Percentiles rank a stretch among this genome's conserved stretches.
phyloP scores from a whole-genome alignment of 2,113 vertebrate species.

The Epinephelus cyanopodus region DNA sequence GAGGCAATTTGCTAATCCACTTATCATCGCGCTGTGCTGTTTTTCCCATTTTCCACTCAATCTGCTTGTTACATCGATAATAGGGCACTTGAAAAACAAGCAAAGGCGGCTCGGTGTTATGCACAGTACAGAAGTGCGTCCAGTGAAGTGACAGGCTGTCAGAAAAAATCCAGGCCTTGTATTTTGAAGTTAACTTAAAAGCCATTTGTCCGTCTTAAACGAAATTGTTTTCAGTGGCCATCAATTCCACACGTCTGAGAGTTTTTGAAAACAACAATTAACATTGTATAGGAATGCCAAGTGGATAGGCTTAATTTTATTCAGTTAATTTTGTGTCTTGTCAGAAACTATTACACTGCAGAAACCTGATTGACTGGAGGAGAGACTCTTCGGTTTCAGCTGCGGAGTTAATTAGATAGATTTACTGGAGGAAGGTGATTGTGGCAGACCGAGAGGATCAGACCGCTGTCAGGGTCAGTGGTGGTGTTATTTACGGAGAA shows the following conservation, averaged over 20 bases:
- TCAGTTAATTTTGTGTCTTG: constrained; percentile 59
- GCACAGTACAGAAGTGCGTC: constrained; percentile 37
- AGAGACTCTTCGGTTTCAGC: constrained; percentile 54
- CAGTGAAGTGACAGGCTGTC: constrained; percentile 62
- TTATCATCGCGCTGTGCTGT: constrained; percentile 53
- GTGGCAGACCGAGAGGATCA: constrained; percentile 66
- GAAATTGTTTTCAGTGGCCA: constrained; percentile 38
- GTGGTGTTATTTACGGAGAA: constrained; percentile 69
- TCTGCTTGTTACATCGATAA: constrained; percentile 62
- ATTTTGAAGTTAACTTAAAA: constrained; percentile 56
- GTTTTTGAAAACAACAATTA: constrained; percentile 63
- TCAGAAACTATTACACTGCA: constrained; percentile 57
- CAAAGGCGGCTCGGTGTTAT: neutral
- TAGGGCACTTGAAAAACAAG: constrained; percentile 48
- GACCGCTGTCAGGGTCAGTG: constrained; percentile 71
- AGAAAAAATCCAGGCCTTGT: constrained; percentile 29
- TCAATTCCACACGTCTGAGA: constrained; percentile 47
- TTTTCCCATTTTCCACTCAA: constrained; percentile 64
- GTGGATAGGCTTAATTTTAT: constrained; percentile 43
- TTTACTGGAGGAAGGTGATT: constrained; percentile 74
- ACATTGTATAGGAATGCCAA: constrained; percentile 4
- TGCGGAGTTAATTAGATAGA: constrained; percentile 73
- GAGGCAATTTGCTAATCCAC: constrained; percentile 73
- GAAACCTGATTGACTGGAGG: constrained; percentile 45
- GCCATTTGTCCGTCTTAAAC: constrained; percentile 49